Base-by-base conservation (phyloP, 2,888 invertebrate genomes). In the Parnassius apollo region DNA sequence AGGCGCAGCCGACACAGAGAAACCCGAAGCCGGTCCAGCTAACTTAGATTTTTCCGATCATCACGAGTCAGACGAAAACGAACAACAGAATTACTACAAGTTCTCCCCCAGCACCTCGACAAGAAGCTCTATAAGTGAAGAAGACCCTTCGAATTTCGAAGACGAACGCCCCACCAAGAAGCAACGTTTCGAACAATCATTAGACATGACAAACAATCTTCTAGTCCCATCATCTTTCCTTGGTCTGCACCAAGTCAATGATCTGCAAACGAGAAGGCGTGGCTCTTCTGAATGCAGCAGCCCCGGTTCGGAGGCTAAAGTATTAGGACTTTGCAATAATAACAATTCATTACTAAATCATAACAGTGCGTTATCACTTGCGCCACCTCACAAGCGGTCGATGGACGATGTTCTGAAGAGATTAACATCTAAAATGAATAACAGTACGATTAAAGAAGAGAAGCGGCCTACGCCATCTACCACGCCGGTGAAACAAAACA, bases 391-490 rank as follows among this genome's bases (percentile, higher is more conserved):
- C 73, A 96, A 96, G 88, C 93, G 96, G 85, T 96, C 97, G 66
- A 97, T 98, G 97, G 97, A 98, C 91, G 97, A 97, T 91, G 97
- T 98, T 53, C 93, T 97, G 60, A 96, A 96, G 87, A 94, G 96
- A 83, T 93, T 96, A 73, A 97, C 96, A 69, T 96, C 96, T 68
- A 97, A 97, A 89, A 96, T 96, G 94, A 95, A 95, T 82, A 95
- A 94, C 83, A 95, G 95, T 78, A 94, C 95, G 50, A 93, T 95
- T 68, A 94, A 94, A 67, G 94, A 95, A 74, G 95, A 95, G 80
- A 94, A 94, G 76, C 93, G 95, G 82, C 94, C 95, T 52, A 94
- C 94, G 68, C 95, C 94, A 48, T 94, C 95, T 42, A 94, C 95
- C 66, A 95, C 94, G 63, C 94, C 94, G 56, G 93, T 94, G 65